phyloP scores from a whole-genome alignment of 2,888 invertebrate genomes.

The Galerucella nymphaeae region DNA sequence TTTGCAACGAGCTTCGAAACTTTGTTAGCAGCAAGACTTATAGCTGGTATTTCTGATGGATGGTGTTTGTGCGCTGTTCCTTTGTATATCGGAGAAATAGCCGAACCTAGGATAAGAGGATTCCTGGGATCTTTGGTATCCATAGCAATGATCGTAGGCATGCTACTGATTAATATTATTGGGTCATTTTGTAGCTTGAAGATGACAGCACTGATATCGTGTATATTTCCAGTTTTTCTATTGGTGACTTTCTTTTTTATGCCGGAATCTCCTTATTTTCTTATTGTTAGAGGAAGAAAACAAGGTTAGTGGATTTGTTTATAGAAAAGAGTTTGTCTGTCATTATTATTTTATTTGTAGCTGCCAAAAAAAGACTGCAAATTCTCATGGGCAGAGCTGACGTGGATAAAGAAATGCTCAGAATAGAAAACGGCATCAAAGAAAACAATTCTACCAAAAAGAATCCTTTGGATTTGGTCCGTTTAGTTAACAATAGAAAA shows the following conservation, averaged over 20 bases:
- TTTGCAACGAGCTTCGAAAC: conserved; percentile 67
- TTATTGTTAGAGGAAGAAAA: conserved; percentile 62
- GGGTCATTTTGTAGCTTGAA: conserved; percentile 66
- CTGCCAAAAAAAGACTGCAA: conserved; percentile 65
- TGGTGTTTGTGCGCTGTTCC: conserved; percentile 65
- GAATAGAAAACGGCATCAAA: conserved; percentile 57
- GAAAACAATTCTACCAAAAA: conserved; percentile 66
- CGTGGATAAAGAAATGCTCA: conserved; percentile 64
- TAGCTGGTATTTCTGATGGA: conserved; percentile 72
- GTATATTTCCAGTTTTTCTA: conserved; percentile 65
- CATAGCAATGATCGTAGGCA: conserved; percentile 67
- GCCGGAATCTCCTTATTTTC: conserved; percentile 72
- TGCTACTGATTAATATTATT: conserved; percentile 68
- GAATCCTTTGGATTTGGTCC: conserved; percentile 69
- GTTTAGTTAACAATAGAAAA: conserved; percentile 71
- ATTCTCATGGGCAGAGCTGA: conserved; percentile 66
- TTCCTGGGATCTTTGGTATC: conserved; percentile 70
- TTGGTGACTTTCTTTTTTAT: conserved; percentile 66
- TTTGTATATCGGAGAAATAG: conserved; percentile 72
- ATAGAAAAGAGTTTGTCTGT: not conserved
- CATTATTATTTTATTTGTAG: not conserved
- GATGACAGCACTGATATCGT: conserved; percentile 66
- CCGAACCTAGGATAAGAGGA: conserved; percentile 70
- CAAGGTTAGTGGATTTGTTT: conserved; percentile 50
- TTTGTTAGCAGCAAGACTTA: conserved; percentile 64